These are phyloP conservation scores for Amphimallon solstitiale DNA, from an alignment of 2,888 invertebrate species.

Conservation along the genomic window DNA sequence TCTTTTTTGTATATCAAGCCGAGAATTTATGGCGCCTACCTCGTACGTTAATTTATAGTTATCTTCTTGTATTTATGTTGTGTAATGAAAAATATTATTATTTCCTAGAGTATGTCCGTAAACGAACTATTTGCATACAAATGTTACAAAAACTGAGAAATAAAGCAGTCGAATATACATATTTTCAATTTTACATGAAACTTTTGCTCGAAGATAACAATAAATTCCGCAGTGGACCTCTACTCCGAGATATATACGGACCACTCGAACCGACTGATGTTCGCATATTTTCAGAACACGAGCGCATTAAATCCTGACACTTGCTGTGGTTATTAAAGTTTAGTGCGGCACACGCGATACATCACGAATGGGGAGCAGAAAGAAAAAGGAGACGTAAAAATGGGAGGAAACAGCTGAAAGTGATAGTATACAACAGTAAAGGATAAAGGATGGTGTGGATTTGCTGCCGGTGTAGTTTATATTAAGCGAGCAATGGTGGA, in stretches of 20 bases:
- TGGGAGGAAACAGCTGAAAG: constrained; percentile 38
- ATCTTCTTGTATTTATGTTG: no score
- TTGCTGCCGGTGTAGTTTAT: constrained; percentile 38
- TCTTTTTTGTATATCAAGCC: no score
- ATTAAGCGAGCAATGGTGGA: constrained; percentile 34
- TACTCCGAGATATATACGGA: constrained; percentile 9
- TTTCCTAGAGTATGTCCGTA: no score
- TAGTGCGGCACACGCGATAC: constrained; percentile 25
- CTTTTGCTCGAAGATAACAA: neutral
- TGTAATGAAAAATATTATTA: no score
- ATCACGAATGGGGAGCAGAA: constrained; percentile 20
- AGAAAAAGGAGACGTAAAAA: constrained; percentile 35
- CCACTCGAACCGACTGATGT: constrained; percentile 14
- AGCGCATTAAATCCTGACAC: constrained; percentile 33
- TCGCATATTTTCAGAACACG: constrained; percentile 31
- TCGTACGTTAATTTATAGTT: no score
- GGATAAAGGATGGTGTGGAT: constrained; percentile 39
- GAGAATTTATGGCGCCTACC: no score
- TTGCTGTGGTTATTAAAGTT: constrained; percentile 34
- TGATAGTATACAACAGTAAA: constrained; percentile 31
- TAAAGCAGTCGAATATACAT: neutral
- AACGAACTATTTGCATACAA: no score
- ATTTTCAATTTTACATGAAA: constrained; percentile 5
- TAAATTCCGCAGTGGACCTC: constrained; percentile 4
- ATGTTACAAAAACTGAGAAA: no score